Base-by-base conservation (phyloP, 1,140 invertebrate genomes). In the Trichonephila clavipes region DNA sequence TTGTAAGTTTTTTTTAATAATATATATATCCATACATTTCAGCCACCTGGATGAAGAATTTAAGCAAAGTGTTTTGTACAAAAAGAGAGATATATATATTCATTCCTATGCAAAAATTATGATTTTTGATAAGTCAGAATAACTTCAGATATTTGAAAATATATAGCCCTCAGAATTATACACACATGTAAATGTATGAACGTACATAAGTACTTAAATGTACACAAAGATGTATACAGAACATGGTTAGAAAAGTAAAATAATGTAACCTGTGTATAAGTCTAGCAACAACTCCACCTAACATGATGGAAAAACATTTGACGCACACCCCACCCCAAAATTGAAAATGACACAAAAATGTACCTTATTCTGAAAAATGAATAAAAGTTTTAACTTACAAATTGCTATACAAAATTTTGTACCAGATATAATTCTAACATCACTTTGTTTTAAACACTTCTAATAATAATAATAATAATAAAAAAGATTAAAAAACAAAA, bases 261-360 rank as follows among this genome's bases (percentile, higher is more conserved):
- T 72, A 34, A 77, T 64, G 62, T 34, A 77, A 77, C 24, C 16
- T 34, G 72, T 77, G 72, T 77, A 77, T 6, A 77, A 77, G 28
- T 14, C 72, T 77, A 77, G 72, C 4, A 77, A 77, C 72, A 77
- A 77, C 28, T 77, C 72, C 72, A 77, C 18, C 72, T 77, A 77
- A 77, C 34, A 34, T 28, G 72, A 77, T 77, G 72, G 66, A 24
- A 34, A 77, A 77, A 64, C 62, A 64, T 64, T 64, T 64, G 62
- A 64, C 19, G 16, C 16, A 18, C 5, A 77, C 28, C 16, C 72
- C 28, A 69, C 21, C 21, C 66, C 21, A 69, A 3, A 69, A 24
- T 69, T 69, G 10, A 24, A 24, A 10, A 28, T 4, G 66, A 69
- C 24, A 69, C 4, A 62, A 18, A 62, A 62, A 62, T 62, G 16